Evolutionary conservation across 2,888 invertebrate genomes (phyloP).

Genomic region (Eupithecia insigniata): DNA sequence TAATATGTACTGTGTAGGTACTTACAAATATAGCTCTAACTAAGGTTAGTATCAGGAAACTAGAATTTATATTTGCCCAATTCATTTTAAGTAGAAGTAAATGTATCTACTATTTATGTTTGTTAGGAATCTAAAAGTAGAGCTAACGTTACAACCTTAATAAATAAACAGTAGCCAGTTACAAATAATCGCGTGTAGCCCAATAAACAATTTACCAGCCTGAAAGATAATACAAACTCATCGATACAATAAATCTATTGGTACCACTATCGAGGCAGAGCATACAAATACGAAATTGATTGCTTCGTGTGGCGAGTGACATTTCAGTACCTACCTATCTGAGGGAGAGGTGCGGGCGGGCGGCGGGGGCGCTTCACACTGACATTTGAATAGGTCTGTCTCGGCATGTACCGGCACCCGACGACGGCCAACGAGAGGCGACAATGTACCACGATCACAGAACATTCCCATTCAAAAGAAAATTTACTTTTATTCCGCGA

Average conservation of each 20-base stretch:
- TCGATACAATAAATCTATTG: constrained; percentile 75
- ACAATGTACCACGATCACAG: constrained; percentile 79
- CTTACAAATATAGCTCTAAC: neutral
- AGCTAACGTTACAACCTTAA: constrained; percentile 32
- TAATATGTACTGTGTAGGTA: neutral
- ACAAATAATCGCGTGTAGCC: constrained; percentile 41
- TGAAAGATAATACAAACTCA: constrained; percentile 60
- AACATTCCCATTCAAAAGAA: constrained; percentile 79
- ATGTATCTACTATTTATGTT: neutral
- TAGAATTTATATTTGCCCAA: neutral
- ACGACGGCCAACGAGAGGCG: constrained; percentile 78
- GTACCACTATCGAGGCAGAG: constrained; percentile 73
- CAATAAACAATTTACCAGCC: constrained; percentile 46
- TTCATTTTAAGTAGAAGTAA: neutral
- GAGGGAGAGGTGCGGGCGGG: constrained; percentile 54
- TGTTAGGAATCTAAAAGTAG: constrained; percentile 2
- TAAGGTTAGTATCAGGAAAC: neutral
- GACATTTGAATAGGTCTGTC: constrained; percentile 84
- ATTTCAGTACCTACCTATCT: constrained; percentile 69
- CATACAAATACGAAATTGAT: constrained; percentile 84
- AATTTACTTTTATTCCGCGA: constrained; percentile 77
- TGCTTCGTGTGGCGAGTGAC: constrained; percentile 82
- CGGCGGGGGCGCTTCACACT: constrained; percentile 66
- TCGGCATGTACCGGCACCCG: constrained; percentile 81
- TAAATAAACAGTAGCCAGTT: constrained; percentile 29